These are phyloP conservation scores for Lordiphosa collinella DNA, from an alignment of 1,140 invertebrate genomes.

Conservation along the genomic window DNA sequence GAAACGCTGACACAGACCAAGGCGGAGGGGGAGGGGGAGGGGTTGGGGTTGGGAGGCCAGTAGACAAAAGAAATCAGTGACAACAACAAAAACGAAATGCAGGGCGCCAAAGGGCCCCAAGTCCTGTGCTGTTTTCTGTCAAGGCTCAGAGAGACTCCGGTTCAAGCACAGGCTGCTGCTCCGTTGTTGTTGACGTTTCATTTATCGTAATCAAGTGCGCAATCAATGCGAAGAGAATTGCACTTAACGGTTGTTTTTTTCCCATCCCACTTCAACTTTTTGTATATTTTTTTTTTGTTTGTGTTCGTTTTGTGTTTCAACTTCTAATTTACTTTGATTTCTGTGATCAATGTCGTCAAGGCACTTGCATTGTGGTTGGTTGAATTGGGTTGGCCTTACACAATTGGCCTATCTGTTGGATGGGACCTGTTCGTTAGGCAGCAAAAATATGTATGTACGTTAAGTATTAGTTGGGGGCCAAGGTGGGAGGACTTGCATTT, in stretches of 20 bases:
- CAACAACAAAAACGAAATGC: constrained; percentile 37
- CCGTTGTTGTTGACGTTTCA: constrained; percentile 71
- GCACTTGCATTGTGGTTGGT: neutral
- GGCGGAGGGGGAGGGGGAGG: constrained; percentile 5
- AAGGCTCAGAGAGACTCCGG: constrained; percentile 1
- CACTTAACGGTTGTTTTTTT: constrained; percentile 46
- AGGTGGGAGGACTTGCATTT: neutral
- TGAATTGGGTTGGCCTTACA: no score
- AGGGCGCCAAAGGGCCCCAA: constrained; percentile 33
- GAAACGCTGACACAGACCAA: constrained; percentile 38
- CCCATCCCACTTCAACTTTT: neutral
- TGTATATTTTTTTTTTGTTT: no score
- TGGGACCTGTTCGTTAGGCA: no score
- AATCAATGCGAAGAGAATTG: constrained; percentile 74
- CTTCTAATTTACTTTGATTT: constrained; percentile 72
- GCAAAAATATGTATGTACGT: no score
- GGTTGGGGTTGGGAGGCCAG: constrained; percentile 8
- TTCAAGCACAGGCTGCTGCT: constrained; percentile 4
- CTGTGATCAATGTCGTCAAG: constrained; percentile 7
- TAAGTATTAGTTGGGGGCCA: neutral
- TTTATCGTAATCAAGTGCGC: constrained; percentile 77
- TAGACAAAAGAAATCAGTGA: constrained; percentile 72
- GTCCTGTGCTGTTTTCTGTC: neutral
- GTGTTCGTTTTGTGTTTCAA: constrained; percentile 19
- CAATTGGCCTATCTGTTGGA: constrained; percentile 17